Conservation (phyloP, 2,888 invertebrate species). For the Apamea anceps region DNA sequence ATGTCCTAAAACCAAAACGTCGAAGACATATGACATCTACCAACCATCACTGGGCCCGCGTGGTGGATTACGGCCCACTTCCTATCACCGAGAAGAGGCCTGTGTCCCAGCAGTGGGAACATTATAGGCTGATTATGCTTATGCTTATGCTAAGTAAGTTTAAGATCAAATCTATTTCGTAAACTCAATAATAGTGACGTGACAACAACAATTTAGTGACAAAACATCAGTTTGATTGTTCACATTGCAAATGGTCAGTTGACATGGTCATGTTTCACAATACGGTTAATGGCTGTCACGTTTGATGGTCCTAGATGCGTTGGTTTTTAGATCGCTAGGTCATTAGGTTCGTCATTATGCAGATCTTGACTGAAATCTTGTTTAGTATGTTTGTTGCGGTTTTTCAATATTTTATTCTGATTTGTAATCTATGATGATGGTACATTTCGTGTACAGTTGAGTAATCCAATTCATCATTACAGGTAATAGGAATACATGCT, state of each 20-base stretch:
- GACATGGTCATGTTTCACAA: conserved; percentile 43
- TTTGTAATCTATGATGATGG: background rate
- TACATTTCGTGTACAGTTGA: background rate
- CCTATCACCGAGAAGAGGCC: background rate
- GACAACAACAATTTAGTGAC: conserved; percentile 42
- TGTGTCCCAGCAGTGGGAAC: background rate
- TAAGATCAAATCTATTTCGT: conserved; percentile 30
- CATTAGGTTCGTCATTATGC: conserved; percentile 33
- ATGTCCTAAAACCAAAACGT: no score
- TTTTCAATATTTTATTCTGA: background rate
- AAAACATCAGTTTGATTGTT: conserved; percentile 46
- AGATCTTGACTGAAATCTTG: conserved; percentile 20
- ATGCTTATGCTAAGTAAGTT: background rate
- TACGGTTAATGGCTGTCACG: conserved; percentile 42
- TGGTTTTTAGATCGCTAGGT: conserved; percentile 47
- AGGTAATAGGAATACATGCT: background rate
- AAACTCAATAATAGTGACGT: conserved; percentile 48
- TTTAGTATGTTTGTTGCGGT: background rate
- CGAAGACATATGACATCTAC: background rate
- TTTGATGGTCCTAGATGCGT: conserved; percentile 49
- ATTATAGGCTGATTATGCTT: background rate
- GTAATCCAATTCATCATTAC: conserved; percentile 2
- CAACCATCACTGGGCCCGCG: background rate
- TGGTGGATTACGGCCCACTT: background rate
- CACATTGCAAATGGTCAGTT: conserved; percentile 49